Percentiles rank a stretch among this genome's conserved stretches.
These are phyloP conservation scores for Calliphora vomitoria DNA, from an alignment of 2,888 invertebrate species.

Conservation along the genomic window DNA sequence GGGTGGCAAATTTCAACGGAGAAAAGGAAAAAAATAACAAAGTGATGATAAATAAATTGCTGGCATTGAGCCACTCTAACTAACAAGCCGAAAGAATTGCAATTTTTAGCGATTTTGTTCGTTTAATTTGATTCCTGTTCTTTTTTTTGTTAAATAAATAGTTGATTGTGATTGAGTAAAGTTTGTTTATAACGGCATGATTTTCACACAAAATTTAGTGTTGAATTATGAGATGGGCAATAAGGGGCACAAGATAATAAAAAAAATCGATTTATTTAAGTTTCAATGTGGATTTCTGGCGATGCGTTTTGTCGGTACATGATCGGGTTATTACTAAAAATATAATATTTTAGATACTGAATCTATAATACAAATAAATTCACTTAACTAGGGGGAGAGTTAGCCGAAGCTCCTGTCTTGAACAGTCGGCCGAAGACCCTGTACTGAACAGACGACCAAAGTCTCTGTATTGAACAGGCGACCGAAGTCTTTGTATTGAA, in stretches of 20 bases:
- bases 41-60: conserved; percentile 44
- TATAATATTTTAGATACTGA: too few species aligned
- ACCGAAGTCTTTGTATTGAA: too few species aligned
- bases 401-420: too few species aligned
- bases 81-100: conserved; percentile 39
- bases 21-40: background rate
- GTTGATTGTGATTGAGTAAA: conserved; percentile 59
- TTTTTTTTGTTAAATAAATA: conserved; percentile 27
- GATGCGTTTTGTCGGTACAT: too few species aligned
- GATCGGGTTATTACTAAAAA: too few species aligned
- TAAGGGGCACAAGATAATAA: background rate
- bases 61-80: conserved; percentile 52
- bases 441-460: too few species aligned
- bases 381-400: too few species aligned
- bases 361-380: too few species aligned
- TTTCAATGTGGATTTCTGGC: too few species aligned
- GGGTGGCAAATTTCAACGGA: background rate
- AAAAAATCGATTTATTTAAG: too few species aligned
- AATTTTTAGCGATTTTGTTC: conserved; percentile 22
- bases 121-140: background rate
- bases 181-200: conserved; percentile 36
- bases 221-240: background rate
- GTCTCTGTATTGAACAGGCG: too few species aligned
- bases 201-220: conserved; percentile 18
- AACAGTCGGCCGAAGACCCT: too few species aligned